Evolutionary conservation across 2,888 invertebrate species (phyloP), one percentile per base, ranked within the genome.

Genomic region (Polyploca ridens): DNA sequence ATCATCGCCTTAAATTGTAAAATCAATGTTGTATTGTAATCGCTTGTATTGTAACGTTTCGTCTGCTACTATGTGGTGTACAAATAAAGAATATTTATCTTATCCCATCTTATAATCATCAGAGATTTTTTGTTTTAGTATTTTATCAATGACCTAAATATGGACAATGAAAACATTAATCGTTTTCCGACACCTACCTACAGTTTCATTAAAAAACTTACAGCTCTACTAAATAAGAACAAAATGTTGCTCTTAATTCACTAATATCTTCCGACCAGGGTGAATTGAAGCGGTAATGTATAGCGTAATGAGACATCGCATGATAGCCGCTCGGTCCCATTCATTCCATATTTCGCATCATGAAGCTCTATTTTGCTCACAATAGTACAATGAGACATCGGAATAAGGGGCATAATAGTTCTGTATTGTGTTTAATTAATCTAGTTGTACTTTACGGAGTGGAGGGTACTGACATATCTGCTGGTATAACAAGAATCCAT

Each of bases 281-380:
- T 54, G 54, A 54, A 19, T 54, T 54, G 19, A 54, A 19, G 54
- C 54, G 16, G 54, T 10, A 19, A 54, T 54, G 16, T 54, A 54
- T 19, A 54, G 5, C 54, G 54, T 54, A 19, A 54, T 54, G 54
- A 54, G 54, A 19, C 19, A 54, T 7, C 54, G 16, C 54, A 54
- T 54, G 19, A 54, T 54, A 19, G 54, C 8, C 19, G 54, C 19
- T 54, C 54, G 54, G 54, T 54, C 10, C 19, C 19, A 54, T 54
- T 54, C 19, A 54, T 54, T 54, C 54, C 49, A 16, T 46, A 46
- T 46, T 54, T 54, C 54, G 19, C 54, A 54, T 19, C 54, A 54
- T 19, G 54, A 54, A 19, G 54, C 16, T 2, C 54, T 19, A 10
- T 54, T 54, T 19, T 10, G 19, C 10, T 54, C 10, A 54, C 54